phyloP scores from a whole-genome alignment of 2,888 invertebrate genomes.

The Exephanes ischioxanthus region DNA sequence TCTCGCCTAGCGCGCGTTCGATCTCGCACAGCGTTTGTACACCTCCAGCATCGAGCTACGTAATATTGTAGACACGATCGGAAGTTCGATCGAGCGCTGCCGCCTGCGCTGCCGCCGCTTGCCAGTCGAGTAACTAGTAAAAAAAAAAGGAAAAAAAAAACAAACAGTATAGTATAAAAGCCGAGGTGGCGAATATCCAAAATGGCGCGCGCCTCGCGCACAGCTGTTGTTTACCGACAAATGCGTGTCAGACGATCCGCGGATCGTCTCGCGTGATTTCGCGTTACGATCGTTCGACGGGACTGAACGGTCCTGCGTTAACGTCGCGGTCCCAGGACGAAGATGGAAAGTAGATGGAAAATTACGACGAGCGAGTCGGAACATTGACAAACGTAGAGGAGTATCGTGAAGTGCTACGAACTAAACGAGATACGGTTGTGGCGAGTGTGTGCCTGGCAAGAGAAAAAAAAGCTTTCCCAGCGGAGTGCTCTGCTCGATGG shows the following conservation, averaged over 20 bases:
- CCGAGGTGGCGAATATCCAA: constrained; percentile 67
- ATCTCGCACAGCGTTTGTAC: neutral
- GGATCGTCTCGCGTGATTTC: constrained; percentile 54
- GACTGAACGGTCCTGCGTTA: constrained; percentile 15
- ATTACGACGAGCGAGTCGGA: constrained; percentile 1
- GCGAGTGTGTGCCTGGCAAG: constrained; percentile 42
- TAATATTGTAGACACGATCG: neutral
- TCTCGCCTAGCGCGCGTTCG: constrained; percentile 12
- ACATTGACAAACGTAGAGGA: constrained; percentile 34
- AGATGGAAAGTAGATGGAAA: constrained; percentile 31
- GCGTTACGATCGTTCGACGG: constrained; percentile 40
- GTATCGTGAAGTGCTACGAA: neutral
- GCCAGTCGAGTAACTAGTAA: constrained; percentile 16
- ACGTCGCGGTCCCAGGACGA: constrained; percentile 4
- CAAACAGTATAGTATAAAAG: constrained; percentile 18
- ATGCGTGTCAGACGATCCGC: constrained; percentile 74
- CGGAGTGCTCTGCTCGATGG: constrained; percentile 60
- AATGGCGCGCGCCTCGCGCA: constrained; percentile 76
- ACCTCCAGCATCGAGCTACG: neutral
- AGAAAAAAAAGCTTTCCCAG: constrained; percentile 52
- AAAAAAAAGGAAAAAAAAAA: constrained; percentile 34
- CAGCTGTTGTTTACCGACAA: constrained; percentile 84
- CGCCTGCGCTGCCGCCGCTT: neutral
- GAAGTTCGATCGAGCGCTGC: neutral
- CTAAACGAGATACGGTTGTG: constrained; percentile 28